Evolutionary conservation across 2,797 vertebrate species (phyloP), one percentile per base, ranked within the genome.

Genomic region (Threskiornis aethiopicus): DNA sequence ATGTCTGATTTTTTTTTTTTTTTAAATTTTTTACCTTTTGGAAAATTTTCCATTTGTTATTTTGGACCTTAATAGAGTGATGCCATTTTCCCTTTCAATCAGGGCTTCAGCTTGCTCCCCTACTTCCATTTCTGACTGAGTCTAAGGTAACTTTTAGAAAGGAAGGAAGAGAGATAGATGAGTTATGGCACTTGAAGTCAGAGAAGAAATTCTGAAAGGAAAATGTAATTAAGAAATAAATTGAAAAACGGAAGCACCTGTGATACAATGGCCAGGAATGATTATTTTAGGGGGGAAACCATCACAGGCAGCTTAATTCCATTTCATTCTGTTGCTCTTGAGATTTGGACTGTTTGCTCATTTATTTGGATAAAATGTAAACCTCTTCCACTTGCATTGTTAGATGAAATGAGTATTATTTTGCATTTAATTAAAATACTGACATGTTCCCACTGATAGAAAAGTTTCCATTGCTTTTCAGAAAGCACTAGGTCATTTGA

Each of bases 141-240:
- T 58, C 88, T n/a, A 84, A 90, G 72, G 78, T 91, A 96, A 92
- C 66, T 78, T 86, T 67, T 42, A 79, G 69, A 89, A 89, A 76
- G 76, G 78, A 93, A 93, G 49, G 52, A 79, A 84, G 69, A 71
- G 71, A 94, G 64, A 73, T 25, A 73, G 84, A 96, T 90, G 75
- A 95, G 75, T 97, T 95, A 93, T 87, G 84, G n/a, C 92, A 96
- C 42, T 54, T 93, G 90, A 96, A 95, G 59, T 62, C 4, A 6
- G 54, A 83, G 44, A 31, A 79, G 91, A 90, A 83, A 85, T 35
- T 89, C 77, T 69, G 84, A 96, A 86, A 92, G 91, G 82, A 89
- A 94, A 96, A 97, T 88, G 71, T 66, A 96, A 96, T 95, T 93
- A 96, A 96, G 93, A 95, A 95, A 95, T 87, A 91, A 94, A 97